A percentile compares a stretch with the other conserved stretches of the same genome.
phyloP scores from a whole-genome alignment of 2,797 vertebrate genomes.

The Pangasius sanitwongsei region DNA sequence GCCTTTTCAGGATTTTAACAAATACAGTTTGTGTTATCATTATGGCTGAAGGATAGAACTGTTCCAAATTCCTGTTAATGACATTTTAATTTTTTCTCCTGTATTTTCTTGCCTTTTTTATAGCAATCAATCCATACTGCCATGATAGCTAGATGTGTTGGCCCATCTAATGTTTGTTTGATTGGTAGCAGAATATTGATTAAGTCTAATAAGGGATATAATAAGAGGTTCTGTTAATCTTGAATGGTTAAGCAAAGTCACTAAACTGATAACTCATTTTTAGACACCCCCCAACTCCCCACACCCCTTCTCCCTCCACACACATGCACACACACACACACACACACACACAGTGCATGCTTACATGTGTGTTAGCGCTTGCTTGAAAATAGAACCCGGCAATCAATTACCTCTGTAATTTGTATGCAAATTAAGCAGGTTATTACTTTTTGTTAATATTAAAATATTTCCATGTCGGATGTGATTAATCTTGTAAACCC shows the following conservation, averaged over 20 bases:
- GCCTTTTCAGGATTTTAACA: neutral
- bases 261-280: constrained; percentile 40
- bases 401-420: constrained; percentile 65
- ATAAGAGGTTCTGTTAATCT: constrained; percentile 32
- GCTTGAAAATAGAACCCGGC: constrained; percentile 42
- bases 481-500: constrained; percentile 61
- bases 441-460: constrained; percentile 63
- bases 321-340: neutral
- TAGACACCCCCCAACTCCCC: neutral
- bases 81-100: neutral
- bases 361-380: constrained; percentile 42
- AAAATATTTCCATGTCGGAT: constrained; percentile 59
- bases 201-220: constrained; percentile 26
- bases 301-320: neutral
- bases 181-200: constrained; percentile 34
- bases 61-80: neutral
- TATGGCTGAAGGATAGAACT: neutral
- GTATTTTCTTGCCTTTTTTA: neutral
- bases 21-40: neutral
- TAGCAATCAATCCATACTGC: neutral
- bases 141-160: neutral
- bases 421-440: constrained; percentile 65
- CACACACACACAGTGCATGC: neutral
- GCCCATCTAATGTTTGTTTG: neutral
- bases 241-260: constrained; percentile 20